Percentiles rank a stretch among this genome's conserved stretches.
These are phyloP conservation scores for Hydrotaea cyrtoneurina DNA, from an alignment of 2,888 invertebrate species.

Conservation along the genomic window DNA sequence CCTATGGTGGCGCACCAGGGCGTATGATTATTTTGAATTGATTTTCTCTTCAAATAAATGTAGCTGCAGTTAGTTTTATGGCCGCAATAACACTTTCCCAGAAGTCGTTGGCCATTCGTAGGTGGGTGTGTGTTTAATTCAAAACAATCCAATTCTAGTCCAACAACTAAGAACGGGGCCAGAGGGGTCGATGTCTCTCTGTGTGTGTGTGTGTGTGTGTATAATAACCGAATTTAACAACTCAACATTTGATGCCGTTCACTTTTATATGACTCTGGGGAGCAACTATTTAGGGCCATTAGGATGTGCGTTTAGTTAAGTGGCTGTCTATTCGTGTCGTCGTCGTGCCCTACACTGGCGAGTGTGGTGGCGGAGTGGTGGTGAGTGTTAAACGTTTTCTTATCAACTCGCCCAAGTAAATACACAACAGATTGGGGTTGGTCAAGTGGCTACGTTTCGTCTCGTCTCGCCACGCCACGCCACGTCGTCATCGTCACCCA, in stretches of 20 bases:
- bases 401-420: background rate
- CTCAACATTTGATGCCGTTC: conserved; percentile 54
- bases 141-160: background rate
- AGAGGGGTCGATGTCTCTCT: too few species aligned
- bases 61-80: background rate
- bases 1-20: background rate
- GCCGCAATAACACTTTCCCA: background rate
- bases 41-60: background rate
- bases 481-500: conserved; percentile 4
- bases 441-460: conserved; percentile 1
- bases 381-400: conserved; percentile 6
- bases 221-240: conserved; percentile 37
- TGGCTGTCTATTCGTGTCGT: conserved; percentile 11
- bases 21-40: background rate
- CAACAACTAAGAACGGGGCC: background rate
- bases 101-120: background rate
- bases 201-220: too few species aligned
- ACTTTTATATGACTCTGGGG: conserved; percentile 54
- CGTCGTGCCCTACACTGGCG: background rate
- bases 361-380: background rate
- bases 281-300: conserved; percentile 52
- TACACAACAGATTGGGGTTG: conserved; percentile 4
- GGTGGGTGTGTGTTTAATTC: background rate
- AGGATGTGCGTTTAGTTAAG: conserved; percentile 48
- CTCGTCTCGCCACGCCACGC: conserved; percentile 7